These are phyloP conservation scores for Zootoca vivipara DNA, from an alignment of 2,113 vertebrate genomes.

Conservation along the genomic window DNA sequence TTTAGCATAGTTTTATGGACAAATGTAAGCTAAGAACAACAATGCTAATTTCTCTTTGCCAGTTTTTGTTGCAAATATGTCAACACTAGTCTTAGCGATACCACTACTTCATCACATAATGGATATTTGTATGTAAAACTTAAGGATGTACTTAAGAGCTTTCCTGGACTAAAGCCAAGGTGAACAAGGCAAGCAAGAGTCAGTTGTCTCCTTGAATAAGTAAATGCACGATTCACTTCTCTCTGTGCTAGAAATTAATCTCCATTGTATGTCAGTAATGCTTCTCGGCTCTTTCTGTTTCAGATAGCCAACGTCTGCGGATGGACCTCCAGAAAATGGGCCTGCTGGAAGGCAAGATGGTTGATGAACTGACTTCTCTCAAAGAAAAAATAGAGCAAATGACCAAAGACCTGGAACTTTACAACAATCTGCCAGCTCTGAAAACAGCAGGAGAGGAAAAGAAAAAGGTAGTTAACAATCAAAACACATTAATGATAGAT, in stretches of 20 bases:
- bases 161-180: conserved; percentile 24
- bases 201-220: neutral
- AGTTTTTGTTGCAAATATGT: conserved; percentile 1
- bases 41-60: conserved; percentile 12
- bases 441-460: conserved; percentile 86
- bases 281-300: conserved; percentile 27
- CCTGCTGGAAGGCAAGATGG: conserved; percentile 91
- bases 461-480: conserved; percentile 79
- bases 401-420: conserved; percentile 81
- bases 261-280: neutral
- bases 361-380: conserved; percentile 82
- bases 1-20: neutral
- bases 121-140: conserved; percentile 23
- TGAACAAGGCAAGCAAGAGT: neutral
- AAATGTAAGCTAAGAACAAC: neutral
- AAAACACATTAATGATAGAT: neutral
- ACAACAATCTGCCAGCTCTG: conserved; percentile 86
- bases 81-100: conserved; percentile 6
- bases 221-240: neutral
- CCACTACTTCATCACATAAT: conserved; percentile 14
- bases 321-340: conserved; percentile 96
- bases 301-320: conserved; percentile 90
- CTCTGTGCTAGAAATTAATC: neutral
- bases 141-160: conserved; percentile 15
- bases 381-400: conserved; percentile 86